Evolutionary conservation across 2,797 vertebrate species (phyloP), one percentile per base, ranked within the genome.

Genomic region (Pitangus sulphuratus): DNA sequence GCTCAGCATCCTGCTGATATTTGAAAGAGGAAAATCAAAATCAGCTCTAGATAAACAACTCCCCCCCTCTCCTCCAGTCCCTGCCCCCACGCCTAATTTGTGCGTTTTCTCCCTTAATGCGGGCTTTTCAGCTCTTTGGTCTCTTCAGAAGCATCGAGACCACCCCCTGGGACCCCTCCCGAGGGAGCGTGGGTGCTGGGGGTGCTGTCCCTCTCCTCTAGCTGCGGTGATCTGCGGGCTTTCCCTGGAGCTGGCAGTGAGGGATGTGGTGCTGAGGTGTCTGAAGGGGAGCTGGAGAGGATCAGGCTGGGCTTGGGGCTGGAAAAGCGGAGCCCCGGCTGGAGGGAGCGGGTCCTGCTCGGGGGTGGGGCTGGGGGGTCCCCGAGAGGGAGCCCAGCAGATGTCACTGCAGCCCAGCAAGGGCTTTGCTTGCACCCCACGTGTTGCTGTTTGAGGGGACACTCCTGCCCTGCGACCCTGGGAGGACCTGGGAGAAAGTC

Each of bases 1-100:
- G 96, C 93, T 92, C 84, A 93, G 91, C 84, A 95, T 96, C 96
- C 96, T 95, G 96, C 95, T 94, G 96, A 7, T 96, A 80, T 92
- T 70, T 91, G 91, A 90, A 95, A 93, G 93, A 61, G 56, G 91
- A 93, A 92, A 89, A 97, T 94, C 93, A 93, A 88, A 94, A 92
- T 87, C 93, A 48, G 89, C 68, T 93, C 83, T 76, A 87, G 94
- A 92, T 91, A 93, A 96, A 91, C 95, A 95, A 54, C 83, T 42
- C 30, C 2, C 28, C 61, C 24, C 24, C 21, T 39, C 31, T 4
- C 9, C 16, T 30, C 39, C 35, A 14, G 1, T 35, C 89, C 76
- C 82, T 69, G n/a, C 53, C 28, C 56, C 69, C 31, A 3, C 50
- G 57, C 66, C 58, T n/a, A 15, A 87, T 83, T 89, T 71, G 66